phyloP scores from a whole-genome alignment of 2,797 vertebrate species.

The Morelia viridis region DNA sequence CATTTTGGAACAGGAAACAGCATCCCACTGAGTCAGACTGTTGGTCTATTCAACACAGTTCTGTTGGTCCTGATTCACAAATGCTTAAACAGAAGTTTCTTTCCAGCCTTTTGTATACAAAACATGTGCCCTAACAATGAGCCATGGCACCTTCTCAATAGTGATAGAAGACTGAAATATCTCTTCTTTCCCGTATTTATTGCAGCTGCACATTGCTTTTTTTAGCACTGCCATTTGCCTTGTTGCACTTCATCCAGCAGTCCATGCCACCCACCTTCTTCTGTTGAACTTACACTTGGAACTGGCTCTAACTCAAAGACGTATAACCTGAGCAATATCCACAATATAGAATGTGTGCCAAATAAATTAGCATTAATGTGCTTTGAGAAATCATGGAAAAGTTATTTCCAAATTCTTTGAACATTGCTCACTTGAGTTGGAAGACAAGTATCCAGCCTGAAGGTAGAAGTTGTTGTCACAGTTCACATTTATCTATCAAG shows the following conservation, averaged over 20 bases:
- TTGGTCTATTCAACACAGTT: background rate
- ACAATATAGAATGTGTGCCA: background rate
- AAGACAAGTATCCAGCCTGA: slow-evolving; percentile 51
- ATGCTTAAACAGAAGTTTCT: background rate
- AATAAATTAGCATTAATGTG: slow-evolving; percentile 19
- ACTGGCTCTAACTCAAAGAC: background rate
- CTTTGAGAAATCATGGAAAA: slow-evolving; percentile 5
- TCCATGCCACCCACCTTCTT: background rate
- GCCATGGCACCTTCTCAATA: background rate
- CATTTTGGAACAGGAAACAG: background rate
- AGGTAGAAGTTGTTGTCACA: slow-evolving; percentile 41
- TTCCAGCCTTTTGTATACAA: background rate
- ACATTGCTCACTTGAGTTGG: slow-evolving; percentile 45
- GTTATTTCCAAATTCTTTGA: slow-evolving; percentile 38
- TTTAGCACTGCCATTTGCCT: background rate
- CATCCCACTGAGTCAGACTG: background rate
- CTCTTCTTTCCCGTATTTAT: background rate
- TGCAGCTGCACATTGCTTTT: background rate
- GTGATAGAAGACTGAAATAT: background rate
- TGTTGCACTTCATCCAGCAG: background rate
- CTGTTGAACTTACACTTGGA: background rate
- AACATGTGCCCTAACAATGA: background rate
- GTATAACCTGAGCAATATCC: background rate
- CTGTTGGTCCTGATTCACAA: background rate
- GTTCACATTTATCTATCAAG: slow-evolving; percentile 49